Base-by-base conservation (phyloP, 2,888 invertebrate genomes). In the Resseliella maxima region DNA sequence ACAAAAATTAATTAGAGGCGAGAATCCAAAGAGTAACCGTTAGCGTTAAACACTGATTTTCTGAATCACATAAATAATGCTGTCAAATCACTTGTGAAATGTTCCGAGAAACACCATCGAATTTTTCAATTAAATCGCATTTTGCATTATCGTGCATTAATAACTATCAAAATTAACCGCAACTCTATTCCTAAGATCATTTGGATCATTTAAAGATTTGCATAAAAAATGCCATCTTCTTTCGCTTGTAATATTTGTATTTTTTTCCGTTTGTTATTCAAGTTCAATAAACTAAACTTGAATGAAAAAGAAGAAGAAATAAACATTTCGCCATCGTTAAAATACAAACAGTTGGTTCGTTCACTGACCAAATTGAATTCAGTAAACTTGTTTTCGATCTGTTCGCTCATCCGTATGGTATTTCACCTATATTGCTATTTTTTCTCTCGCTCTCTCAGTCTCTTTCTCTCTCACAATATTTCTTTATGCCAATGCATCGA, bases 311-410 rank as follows among this genome's bases (percentile, higher is more conserved):
- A 72, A 72, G 24, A 31, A 18, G 31, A 35, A 72, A 27, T 1
- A 35, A 31, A 15, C 72, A 72, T 72, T 72, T 72, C 72, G 15
- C 12, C 72, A 35, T 31, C 72, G 72, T 72, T 72, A 72, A 72
- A 2, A 72, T 15, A 72, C 21, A 72, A n/a, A n/a, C 1, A 72
- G 10, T 3, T 72, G n/a, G 0, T 31, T 27, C 72, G 35, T 15
- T 72, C 72, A 27, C 5, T 59, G 24, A 59, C n/a, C 59, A 31
- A 72, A 72, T 72, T 6, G 15, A 72, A 72, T 72, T 27, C 72
- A 72, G 31, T 72, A 72, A 72, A 72, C 72, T 72, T 35, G 72
- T 72, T 72, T 72, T 31, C 31, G 72, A 0, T 72, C 2, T 31
- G 72, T 31, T 72, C 15, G 72, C 31, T 31, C 24, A 6, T n/a